Percentiles rank a stretch among this genome's conserved stretches.
These are phyloP conservation scores for Sphyrna mokarran DNA, from an alignment of 2,113 vertebrate genomes.

Conservation along the genomic window DNA sequence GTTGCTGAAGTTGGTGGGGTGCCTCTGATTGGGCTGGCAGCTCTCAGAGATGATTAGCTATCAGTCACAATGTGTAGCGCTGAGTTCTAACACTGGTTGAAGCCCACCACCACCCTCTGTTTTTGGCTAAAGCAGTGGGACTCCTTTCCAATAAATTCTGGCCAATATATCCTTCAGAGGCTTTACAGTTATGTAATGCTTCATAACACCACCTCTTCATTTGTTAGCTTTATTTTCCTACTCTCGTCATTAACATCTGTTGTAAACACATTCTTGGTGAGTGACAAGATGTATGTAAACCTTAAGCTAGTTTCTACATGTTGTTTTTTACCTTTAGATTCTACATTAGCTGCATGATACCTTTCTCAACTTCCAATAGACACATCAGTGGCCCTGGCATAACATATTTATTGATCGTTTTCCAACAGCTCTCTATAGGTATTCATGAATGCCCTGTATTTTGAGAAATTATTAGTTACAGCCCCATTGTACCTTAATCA, in stretches of 20 bases:
- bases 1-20: neutral
- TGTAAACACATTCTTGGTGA: neutral
- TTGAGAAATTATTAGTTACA: neutral
- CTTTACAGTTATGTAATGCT: neutral
- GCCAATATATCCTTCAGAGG: neutral
- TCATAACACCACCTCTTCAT: neutral
- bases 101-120: too few species aligned
- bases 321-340: neutral
- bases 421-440: neutral
- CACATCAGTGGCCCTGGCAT: neutral
- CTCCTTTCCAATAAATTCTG: neutral
- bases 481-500: neutral
- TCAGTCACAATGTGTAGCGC: neutral
- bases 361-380: neutral
- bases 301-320: slow-evolving; percentile 2
- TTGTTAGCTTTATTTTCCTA: neutral
- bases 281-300: neutral
- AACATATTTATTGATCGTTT: neutral
- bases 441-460: neutral
- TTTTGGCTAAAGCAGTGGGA: neutral
- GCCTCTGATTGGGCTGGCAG: neutral
- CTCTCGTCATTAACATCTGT: neutral
- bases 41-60: neutral
- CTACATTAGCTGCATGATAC: neutral
- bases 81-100: neutral